Evolutionary conservation across 1,140 invertebrate species (phyloP).

Genomic region (Drosophila obscura): DNA sequence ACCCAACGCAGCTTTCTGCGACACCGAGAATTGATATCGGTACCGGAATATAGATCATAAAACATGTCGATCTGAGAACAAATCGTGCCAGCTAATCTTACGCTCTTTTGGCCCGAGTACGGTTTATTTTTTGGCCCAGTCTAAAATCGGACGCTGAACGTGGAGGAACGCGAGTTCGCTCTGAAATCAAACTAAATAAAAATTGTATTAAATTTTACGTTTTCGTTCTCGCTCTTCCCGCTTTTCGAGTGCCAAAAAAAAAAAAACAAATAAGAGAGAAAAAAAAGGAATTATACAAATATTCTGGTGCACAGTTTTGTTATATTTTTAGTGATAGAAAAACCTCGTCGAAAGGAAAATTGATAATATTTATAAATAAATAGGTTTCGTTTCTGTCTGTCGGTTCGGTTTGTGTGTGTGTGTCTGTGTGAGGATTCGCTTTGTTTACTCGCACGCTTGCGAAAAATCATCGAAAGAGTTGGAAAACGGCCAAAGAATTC

Average conservation of each 20-base stretch:
- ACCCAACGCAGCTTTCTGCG: too few relatives aligned
- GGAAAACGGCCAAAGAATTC: conserved; percentile 10
- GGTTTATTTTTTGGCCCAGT: not conserved
- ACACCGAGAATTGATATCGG: too few relatives aligned
- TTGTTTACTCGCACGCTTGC: conserved; percentile 13
- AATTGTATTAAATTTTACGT: conserved; percentile 15
- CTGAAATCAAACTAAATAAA: conserved; percentile 10
- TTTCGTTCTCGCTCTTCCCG: conserved; percentile 50
- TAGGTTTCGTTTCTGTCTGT: not conserved
- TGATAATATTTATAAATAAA: conserved; percentile 50
- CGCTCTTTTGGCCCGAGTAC: too few relatives aligned
- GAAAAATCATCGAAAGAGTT: conserved; percentile 17
- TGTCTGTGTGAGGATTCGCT: not conserved
- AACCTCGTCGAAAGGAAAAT: conserved; percentile 10
- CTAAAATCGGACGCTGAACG: too few relatives aligned
- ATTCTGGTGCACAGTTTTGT: conserved; percentile 31
- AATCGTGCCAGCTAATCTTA: too few relatives aligned
- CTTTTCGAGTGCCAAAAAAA: conserved; percentile 60
- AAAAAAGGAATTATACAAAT: conserved; percentile 29
- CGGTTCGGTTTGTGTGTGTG: conserved; percentile 1
- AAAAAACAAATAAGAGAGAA: conserved; percentile 17
- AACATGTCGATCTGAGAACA: too few relatives aligned
- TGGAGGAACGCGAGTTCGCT: not conserved
- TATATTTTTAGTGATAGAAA: conserved; percentile 50
- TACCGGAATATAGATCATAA: too few relatives aligned